Conservation (phyloP, 2,113 vertebrate species). For the Ibidorhyncha struthersii region DNA sequence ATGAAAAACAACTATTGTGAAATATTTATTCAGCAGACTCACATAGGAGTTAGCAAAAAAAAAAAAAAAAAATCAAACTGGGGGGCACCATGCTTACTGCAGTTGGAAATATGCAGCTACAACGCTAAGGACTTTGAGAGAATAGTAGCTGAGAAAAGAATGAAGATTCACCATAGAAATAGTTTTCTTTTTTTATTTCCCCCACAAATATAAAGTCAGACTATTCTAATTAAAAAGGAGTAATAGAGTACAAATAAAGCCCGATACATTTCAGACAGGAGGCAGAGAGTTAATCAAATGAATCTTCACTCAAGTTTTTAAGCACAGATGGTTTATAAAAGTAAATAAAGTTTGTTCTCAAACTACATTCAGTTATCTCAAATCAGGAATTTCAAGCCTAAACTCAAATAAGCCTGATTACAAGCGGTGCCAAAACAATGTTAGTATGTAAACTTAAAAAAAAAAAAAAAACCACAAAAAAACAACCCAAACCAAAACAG, state of each 20-base stretch:
- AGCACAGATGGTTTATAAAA: neutral
- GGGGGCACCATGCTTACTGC: rapidly evolving
- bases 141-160: neutral
- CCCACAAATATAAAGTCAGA: neutral
- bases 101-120: neutral
- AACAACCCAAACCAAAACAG: neutral
- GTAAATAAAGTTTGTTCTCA: neutral
- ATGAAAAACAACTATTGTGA: neutral
- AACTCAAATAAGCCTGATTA: neutral
- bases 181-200: neutral
- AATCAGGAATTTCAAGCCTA: neutral
- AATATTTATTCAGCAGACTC: neutral
- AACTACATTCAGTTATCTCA: neutral
- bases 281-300: neutral
- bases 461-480: neutral
- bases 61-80: neutral
- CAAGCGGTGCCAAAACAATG: neutral
- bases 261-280: neutral
- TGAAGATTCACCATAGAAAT: neutral
- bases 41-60: rapidly evolving
- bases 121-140: neutral
- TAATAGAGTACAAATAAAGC: neutral
- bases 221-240: neutral
- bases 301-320: neutral
- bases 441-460: neutral